phyloP scores from a whole-genome alignment of 2,797 vertebrate genomes.

The Masticophis lateralis region DNA sequence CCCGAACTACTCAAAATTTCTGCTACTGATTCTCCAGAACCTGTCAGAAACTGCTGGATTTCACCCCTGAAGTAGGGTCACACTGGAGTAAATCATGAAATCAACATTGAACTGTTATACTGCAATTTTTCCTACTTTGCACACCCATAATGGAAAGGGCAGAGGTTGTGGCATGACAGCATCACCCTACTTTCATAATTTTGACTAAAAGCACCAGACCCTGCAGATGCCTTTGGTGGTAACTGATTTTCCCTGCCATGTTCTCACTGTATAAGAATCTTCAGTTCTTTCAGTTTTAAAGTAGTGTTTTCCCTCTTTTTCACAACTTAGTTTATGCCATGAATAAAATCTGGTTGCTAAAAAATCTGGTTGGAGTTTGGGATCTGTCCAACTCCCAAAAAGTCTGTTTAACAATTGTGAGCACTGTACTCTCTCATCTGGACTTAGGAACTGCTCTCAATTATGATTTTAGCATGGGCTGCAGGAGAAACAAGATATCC shows the following conservation, averaged over 20 bases:
- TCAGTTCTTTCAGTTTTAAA: background rate
- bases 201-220: background rate
- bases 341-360: background rate
- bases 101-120: background rate
- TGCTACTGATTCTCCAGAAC: no score
- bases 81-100: background rate
- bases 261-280: background rate
- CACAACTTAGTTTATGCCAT: background rate
- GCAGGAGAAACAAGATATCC: background rate
- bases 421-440: background rate
- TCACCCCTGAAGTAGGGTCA: background rate
- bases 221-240: background rate
- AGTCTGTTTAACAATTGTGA: background rate
- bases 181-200: background rate
- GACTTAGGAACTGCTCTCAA: background rate
- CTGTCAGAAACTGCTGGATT: no score
- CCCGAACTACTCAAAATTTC: no score
- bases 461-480: background rate
- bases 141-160: background rate
- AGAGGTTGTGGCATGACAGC: background rate
- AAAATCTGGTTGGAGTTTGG: background rate
- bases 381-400: background rate
- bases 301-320: background rate
- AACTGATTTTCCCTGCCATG: background rate
- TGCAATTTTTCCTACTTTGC: background rate